phyloP scores from a whole-genome alignment of 2,888 invertebrate genomes.

The Phortica okadai region DNA sequence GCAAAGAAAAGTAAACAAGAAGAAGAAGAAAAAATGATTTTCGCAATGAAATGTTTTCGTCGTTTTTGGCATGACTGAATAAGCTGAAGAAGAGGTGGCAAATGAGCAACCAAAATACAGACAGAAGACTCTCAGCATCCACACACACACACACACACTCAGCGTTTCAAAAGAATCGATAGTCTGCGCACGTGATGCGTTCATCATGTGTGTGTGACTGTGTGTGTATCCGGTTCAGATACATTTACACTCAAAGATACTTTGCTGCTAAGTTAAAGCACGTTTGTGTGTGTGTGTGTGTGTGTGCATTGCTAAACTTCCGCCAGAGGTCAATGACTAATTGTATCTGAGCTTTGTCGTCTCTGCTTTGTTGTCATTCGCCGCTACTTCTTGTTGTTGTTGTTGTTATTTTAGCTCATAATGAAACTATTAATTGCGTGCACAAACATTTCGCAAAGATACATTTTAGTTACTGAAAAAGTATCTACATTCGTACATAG shows the following conservation, averaged over 20 bases:
- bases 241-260: conserved; percentile 16
- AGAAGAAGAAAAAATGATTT: not conserved
- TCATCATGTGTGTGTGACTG: conserved; percentile 11
- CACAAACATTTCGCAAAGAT: conserved; percentile 9
- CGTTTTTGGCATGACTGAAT: not conserved
- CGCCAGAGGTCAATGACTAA: conserved; percentile 67
- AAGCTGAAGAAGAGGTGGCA: not conserved
- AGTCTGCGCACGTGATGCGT: conserved; percentile 53
- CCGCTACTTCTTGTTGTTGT: conserved; percentile 26
- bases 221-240: conserved; percentile 6
- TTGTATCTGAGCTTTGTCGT: conserved; percentile 50
- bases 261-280: not conserved
- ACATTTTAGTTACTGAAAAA: not conserved
- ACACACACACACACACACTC: not conserved
- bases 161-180: conserved; percentile 3
- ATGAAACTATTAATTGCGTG: conserved; percentile 23
- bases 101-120: conserved; percentile 15
- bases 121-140: conserved; percentile 18
- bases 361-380: conserved; percentile 35
- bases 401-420: conserved; percentile 4
- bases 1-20: not conserved
- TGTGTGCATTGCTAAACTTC: conserved; percentile 25
- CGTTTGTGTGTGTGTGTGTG: conserved; percentile 32
- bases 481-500: not conserved
- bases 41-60: not conserved